Conservation (phyloP, 2,797 vertebrate genomes). For the Girardinus metallicus region DNA sequence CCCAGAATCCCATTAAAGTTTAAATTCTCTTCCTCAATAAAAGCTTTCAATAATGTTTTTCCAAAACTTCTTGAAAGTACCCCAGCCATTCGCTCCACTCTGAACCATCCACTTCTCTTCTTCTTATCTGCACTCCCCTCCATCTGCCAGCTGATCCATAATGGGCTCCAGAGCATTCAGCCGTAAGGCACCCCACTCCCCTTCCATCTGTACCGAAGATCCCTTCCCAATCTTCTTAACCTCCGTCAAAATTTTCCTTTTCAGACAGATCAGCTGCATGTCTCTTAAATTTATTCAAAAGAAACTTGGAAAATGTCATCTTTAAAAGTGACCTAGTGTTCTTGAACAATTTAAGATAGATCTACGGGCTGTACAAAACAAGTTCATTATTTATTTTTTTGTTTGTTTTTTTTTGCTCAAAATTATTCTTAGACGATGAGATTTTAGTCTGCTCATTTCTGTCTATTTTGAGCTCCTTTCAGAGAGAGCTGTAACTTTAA, state of each 20-base stretch:
- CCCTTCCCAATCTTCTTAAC: constrained; percentile 1
- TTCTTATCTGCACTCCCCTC: constrained; percentile 4
- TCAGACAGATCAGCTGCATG: neutral
- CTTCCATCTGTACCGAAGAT: neutral
- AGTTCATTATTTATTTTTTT: too few species aligned
- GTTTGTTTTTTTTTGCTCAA: too few species aligned
- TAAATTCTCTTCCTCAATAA: neutral
- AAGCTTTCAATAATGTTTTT: neutral
- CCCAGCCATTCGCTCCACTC: neutral
- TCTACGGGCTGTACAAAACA: too few species aligned
- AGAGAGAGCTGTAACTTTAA: too few species aligned
- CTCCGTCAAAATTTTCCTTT: neutral
- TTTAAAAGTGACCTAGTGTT: neutral
- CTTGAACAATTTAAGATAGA: too few species aligned
- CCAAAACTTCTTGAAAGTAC: neutral
- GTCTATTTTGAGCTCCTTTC: too few species aligned
- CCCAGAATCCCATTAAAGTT: neutral
- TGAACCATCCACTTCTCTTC: neutral
- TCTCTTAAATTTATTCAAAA: neutral
- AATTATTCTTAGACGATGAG: too few species aligned
- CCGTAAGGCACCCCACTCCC: constrained; percentile 10
- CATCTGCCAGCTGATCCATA: constrained; percentile 8
- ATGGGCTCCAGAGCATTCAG: neutral
- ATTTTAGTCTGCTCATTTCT: too few species aligned
- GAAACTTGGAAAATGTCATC: neutral